Evolutionary conservation across 2,797 vertebrate genomes (phyloP).

Genomic region (Vultur gryphus): DNA sequence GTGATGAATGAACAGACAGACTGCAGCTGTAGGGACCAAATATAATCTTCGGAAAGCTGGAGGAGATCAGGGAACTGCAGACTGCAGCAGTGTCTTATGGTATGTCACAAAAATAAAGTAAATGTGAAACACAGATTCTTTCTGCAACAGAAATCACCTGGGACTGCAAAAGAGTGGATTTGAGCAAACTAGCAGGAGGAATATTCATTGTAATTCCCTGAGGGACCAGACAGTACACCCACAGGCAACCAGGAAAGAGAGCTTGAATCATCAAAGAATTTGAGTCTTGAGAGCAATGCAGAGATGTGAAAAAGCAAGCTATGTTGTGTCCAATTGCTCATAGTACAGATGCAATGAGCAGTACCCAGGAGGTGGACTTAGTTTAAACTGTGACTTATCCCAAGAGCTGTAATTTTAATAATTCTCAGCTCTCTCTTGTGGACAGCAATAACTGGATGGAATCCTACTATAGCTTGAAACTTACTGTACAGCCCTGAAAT

Average conservation of each 20-base stretch:
- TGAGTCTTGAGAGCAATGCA: background rate
- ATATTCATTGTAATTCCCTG: background rate
- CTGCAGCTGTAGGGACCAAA: background rate
- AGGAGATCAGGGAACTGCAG: background rate
- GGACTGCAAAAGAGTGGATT: background rate
- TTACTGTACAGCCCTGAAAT: background rate
- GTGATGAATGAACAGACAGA: background rate
- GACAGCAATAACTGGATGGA: background rate
- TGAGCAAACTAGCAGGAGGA: background rate
- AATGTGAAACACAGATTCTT: background rate
- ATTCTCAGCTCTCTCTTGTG: background rate
- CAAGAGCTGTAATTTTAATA: background rate
- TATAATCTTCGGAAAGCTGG: background rate
- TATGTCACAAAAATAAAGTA: background rate
- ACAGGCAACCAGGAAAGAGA: background rate
- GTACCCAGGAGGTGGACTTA: background rate
- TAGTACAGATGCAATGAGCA: background rate
- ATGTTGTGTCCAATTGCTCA: background rate
- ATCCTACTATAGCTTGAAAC: background rate
- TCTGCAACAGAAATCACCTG: background rate
- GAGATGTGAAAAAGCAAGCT: background rate
- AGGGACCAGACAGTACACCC: background rate
- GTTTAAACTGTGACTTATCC: background rate
- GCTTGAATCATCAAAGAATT: background rate
- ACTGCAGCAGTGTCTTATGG: background rate